Conservation (phyloP, 92 coral and sea anemone species). For the Desmophyllum pertusum region DNA sequence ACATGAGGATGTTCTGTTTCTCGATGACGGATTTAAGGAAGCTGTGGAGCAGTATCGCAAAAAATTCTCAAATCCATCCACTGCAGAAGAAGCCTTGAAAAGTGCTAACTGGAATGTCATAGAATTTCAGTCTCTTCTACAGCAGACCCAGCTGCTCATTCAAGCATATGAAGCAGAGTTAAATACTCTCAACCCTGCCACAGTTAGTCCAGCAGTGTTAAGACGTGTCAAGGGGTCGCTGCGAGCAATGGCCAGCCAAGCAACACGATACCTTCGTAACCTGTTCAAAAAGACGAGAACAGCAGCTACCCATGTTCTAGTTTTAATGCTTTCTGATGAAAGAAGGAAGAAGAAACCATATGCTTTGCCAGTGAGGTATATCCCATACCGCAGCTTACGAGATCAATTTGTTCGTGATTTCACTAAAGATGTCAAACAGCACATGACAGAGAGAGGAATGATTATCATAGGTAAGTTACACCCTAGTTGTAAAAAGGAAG, state of each 20-base stretch:
- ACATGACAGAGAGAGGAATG: constrained; percentile 41
- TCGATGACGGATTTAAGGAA: neutral
- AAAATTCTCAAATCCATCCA: constrained; percentile 2
- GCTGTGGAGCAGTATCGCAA: neutral
- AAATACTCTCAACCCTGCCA: too few relatives aligned
- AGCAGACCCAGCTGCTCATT: constrained; percentile 31
- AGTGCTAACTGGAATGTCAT: constrained; percentile 49
- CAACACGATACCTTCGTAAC: too few relatives aligned
- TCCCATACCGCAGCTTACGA: constrained; percentile 35
- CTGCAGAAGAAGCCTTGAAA: constrained; percentile 19
- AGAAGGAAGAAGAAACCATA: constrained; percentile 10
- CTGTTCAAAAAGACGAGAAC: too few relatives aligned
- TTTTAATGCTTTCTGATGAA: neutral
- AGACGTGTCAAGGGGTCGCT: too few relatives aligned
- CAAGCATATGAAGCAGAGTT: constrained; percentile 1
- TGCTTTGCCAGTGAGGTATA: constrained; percentile 52
- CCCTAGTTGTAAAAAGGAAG: too few relatives aligned
- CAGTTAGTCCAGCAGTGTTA: too few relatives aligned
- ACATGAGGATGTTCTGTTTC: neutral
- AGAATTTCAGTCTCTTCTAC: constrained; percentile 48
- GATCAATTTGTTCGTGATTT: constrained; percentile 46
- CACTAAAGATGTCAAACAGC: constrained; percentile 30
- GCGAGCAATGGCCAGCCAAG: too few relatives aligned
- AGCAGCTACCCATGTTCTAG: neutral
- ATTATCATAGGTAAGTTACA: neutral